Conservation (phyloP, 2,113 vertebrate genomes). For the Tachycineta bicolor region DNA sequence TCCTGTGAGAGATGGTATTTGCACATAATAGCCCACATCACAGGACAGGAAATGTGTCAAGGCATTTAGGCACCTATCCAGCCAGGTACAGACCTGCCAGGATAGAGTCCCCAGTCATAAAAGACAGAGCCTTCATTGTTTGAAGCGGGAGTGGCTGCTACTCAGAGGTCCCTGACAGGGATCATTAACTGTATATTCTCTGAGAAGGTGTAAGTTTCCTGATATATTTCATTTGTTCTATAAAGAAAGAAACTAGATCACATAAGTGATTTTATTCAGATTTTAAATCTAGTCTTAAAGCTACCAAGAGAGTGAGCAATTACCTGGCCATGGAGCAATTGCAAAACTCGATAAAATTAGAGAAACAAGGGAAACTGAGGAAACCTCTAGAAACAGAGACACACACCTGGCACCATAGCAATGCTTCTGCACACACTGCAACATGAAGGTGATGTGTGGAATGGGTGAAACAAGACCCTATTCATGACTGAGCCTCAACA, state of each 20-base stretch:
- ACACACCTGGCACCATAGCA: neutral
- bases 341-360: neutral
- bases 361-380: neutral
- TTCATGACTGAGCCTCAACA: neutral
- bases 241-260: neutral
- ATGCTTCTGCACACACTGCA: accelerated
- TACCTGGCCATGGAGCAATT: neutral
- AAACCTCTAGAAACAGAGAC: neutral
- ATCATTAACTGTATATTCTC: neutral
- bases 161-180: neutral
- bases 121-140: neutral
- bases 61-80: neutral
- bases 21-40: neutral
- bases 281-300: neutral
- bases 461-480: neutral
- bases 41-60: neutral
- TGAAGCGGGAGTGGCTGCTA: neutral
- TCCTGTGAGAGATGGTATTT: neutral
- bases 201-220: neutral
- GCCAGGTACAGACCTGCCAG: neutral
- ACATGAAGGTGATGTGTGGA: neutral
- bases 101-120: neutral
- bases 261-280: neutral
- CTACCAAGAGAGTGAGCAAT: neutral
- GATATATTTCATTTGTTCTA: neutral